Conservation (phyloP, 2,888 invertebrate species). For the Apamea sordens region DNA sequence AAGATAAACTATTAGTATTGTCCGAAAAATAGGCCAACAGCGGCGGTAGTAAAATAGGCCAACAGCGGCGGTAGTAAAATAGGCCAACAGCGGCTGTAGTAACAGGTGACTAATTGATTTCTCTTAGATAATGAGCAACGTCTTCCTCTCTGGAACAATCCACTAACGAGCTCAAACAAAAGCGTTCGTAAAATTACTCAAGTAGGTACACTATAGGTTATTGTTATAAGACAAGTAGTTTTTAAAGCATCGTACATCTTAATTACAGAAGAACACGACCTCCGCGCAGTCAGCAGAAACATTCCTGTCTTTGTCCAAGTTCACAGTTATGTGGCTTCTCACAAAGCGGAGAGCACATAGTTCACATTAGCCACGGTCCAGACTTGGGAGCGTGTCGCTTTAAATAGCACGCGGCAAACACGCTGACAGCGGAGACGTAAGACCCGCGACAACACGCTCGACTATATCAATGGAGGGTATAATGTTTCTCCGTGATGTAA, state of each 20-base stretch:
- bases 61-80: too few species aligned
- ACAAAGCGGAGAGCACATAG: constrained; percentile 50
- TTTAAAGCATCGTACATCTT: constrained; percentile 32
- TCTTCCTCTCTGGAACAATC: neutral
- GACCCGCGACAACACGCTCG: neutral
- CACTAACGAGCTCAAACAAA: neutral
- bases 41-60: too few species aligned
- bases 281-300: constrained; percentile 37
- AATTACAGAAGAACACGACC: constrained; percentile 26
- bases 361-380: constrained; percentile 25
- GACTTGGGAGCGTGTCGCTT: constrained; percentile 6
- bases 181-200: neutral
- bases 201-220: constrained; percentile 4
- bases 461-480: constrained; percentile 10
- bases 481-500: constrained; percentile 7
- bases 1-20: constrained; percentile 2
- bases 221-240: constrained; percentile 31
- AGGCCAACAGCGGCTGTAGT: too few species aligned
- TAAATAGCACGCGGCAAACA: constrained; percentile 24
- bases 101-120: neutral
- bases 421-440: constrained; percentile 7
- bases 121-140: neutral
- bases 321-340: constrained; percentile 44
- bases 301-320: constrained; percentile 50
- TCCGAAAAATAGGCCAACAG: neutral